A percentile compares a stretch with the other conserved stretches of the same genome.
These are phyloP conservation scores for Hirtodrosophila trivittata DNA, from an alignment of 2,888 invertebrate genomes.

Conservation along the genomic window DNA sequence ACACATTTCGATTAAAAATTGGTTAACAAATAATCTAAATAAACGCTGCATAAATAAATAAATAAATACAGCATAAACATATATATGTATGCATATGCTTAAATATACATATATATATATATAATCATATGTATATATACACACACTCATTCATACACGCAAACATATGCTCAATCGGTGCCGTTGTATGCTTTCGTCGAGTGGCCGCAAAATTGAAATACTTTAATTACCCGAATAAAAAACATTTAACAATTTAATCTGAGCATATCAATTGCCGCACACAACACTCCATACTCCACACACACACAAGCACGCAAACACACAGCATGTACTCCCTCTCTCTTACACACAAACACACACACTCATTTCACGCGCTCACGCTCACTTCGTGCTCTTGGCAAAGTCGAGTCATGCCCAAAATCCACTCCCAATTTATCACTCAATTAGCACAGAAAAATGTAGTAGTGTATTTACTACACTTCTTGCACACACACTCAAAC, in stretches of 20 bases:
- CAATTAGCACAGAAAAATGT: constrained; percentile 82
- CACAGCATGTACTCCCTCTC: constrained; percentile 14
- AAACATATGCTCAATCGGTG: constrained; percentile 1
- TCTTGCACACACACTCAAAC: constrained; percentile 49
- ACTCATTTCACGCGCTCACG: constrained; percentile 69
- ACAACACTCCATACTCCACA: constrained; percentile 46
- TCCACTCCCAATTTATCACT: constrained; percentile 82
- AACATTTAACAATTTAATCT: constrained; percentile 82
- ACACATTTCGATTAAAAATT: constrained; percentile 5
- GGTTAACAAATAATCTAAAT: constrained; percentile 19
- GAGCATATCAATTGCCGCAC: constrained; percentile 80
- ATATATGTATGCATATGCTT: constrained; percentile 27
- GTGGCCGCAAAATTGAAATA: constrained; percentile 76
- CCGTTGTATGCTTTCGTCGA: constrained; percentile 46
- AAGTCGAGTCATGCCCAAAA: constrained; percentile 72
- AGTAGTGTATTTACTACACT: constrained; percentile 81
- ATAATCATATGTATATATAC: background rate
- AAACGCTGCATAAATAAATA: constrained; percentile 38
- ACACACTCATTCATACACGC: constrained; percentile 1
- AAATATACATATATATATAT: constrained; percentile 1
- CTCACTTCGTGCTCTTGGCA: constrained; percentile 51
- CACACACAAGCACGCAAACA: constrained; percentile 26
- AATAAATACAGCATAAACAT: constrained; percentile 24
- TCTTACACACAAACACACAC: constrained; percentile 8
- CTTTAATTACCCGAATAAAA: constrained; percentile 81